Evolutionary conservation across 23 tunicate genomes (phyloP), one percentile per base, ranked within the genome.

Genomic region (Styela plicata): DNA sequence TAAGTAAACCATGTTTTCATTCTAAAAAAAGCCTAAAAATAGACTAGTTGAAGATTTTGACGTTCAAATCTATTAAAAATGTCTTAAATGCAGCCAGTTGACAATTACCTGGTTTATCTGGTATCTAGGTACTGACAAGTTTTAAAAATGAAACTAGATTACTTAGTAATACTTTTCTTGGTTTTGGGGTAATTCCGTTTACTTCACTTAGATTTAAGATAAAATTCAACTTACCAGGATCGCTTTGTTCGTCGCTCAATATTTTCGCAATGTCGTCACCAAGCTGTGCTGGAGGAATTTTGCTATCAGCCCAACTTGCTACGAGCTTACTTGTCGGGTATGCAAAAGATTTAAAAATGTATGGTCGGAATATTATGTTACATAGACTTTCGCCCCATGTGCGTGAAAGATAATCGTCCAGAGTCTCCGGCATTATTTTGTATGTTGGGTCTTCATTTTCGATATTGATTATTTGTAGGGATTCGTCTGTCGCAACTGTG

Each of bases 371-470:
- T 52, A 91, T 87, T 22, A 91, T 26, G 61, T 96, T 91, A 64
- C 94, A 82, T 28, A 96, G 85, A 33, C 86, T 82, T 77, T 96
- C 99, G 21, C 99, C 99, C 99, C 99, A 96, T 70, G 84, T 83
- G 20, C 83, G 66, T 17, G 91, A 82, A 37, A 96, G 63, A 63
- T 85, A 85, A 23, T 91, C 94, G 74, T 96, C 94, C 21, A 96
- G 44, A 52, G 86, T 87, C 21, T 69, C 64, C 20, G 71, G 28
- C 3, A 18, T 17, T 67, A 18, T 24, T 18, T 24, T 16, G 57
- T 44, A 5, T 44, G 10, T 44, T 32, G 35, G 35, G 27, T 27
- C 32, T 5, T 36, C 1, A 7, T 21, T 29, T 36, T 76, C 81
- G 10, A 66, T 3, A 24, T 17, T 27, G 10, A 66, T 24, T 66